Evolutionary conservation across 2,888 invertebrate species (phyloP), one percentile per base, ranked within the genome.

Genomic region (Oligia fasciuncula): DNA sequence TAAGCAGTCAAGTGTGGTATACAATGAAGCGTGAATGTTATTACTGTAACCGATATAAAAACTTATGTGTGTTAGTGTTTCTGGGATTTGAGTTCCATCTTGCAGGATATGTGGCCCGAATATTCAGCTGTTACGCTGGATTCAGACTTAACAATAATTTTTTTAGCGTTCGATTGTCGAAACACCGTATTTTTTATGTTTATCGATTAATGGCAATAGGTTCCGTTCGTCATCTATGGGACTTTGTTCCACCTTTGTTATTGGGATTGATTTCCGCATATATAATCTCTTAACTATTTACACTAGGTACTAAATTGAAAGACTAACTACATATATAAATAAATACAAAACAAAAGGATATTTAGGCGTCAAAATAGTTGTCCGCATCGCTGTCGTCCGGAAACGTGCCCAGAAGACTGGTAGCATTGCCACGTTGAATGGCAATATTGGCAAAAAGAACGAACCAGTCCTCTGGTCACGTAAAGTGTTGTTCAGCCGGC

Each of bases 21-120:
- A 86, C 86, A 77, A 79, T 86, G 70, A 81, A 81, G 77, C 86
- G 84, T 86, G 86, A 86, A 86, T 81, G 66, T 71, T 77, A 76
- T 86, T 86, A 79, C 86, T 19, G 84, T 80, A 84, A 75, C 35
- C 4, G 60, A 71, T 77, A 74, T 68, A 80, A 84, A 84, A 84
- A 80, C 29, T 29, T n/a, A 69, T 40, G 43, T 67, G 70, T 62
- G 72, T 72, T 75, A 70, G 46, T 35, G 9, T 62, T 73, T 79
- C 83, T 77, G 13, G 35, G 46, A 70, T 70, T 81, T 23, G n/a
- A 35, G 23, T 17, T 62, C 14, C 9, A 69, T 43, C 51, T 70
- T 29, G 9, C 29, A 8, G 3, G 54, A 71, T 40, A 14, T 66
- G 35, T 49, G 68, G 2, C 14, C 29, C 14, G 14, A 14, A 62